phyloP scores from a whole-genome alignment of 2,797 vertebrate genomes.

The Tauraco hartlaubi region DNA sequence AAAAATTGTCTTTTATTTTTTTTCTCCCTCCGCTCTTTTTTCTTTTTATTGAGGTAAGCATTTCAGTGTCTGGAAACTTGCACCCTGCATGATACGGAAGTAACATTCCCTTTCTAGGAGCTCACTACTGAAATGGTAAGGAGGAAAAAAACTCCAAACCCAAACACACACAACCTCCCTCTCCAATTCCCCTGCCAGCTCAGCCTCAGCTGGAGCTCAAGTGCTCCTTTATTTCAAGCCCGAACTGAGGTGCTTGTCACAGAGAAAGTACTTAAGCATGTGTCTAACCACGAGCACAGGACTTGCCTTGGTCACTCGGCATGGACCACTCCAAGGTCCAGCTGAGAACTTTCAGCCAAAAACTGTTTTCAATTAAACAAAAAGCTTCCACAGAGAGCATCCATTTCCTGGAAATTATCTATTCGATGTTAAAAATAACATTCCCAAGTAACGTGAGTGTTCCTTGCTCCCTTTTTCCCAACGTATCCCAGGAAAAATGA shows the following conservation, averaged over 20 bases:
- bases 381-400: not conserved
- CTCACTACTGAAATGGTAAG: not conserved
- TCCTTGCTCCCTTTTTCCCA: not conserved
- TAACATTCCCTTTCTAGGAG: not conserved
- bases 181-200: not conserved
- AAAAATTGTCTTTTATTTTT: not conserved
- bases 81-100: not conserved
- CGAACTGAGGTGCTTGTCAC: not conserved
- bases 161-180: not conserved
- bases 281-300: not conserved
- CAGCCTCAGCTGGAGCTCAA: constrained; percentile 35
- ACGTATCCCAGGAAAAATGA: not conserved
- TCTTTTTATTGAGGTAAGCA: constrained; percentile 72
- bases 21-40: not conserved
- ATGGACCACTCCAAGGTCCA: not conserved
- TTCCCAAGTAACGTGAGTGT: not conserved
- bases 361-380: not conserved
- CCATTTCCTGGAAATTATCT: constrained; percentile 6
- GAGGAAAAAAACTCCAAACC: not conserved
- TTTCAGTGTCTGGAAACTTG: constrained; percentile 67
- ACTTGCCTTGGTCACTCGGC: not conserved
- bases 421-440: not conserved
- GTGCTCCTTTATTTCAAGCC: constrained; percentile 25
- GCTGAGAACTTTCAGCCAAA: not conserved
- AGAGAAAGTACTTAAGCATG: constrained; percentile 17